A percentile compares a stretch with the other conserved stretches of the same genome.
Conservation (phyloP, 2,797 vertebrate genomes). For the Pangasius mekongensis region DNA sequence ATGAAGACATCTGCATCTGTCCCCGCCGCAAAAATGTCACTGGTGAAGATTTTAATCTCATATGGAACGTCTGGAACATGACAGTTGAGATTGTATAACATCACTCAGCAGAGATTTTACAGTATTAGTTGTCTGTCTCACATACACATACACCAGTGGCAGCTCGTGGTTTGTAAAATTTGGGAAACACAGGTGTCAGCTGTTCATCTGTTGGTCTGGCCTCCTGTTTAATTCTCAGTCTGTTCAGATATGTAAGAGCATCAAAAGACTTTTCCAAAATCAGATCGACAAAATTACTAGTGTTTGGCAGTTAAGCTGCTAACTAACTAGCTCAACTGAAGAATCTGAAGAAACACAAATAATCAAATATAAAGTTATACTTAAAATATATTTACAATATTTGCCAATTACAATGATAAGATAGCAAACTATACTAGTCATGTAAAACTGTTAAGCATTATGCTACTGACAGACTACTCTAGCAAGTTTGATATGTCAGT, state of each 20-base stretch:
- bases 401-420: not conserved
- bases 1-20: constrained; percentile 92
- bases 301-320: not conserved
- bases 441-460: not conserved
- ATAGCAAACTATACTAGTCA: not conserved
- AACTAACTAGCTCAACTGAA: not conserved
- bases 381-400: not conserved
- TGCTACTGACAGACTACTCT: not conserved
- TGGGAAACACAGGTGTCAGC: not conserved
- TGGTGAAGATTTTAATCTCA: constrained; percentile 90
- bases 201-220: not conserved
- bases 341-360: not conserved
- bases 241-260: too few species aligned
- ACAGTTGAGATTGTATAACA: not conserved
- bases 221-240: not conserved
- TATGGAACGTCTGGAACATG: constrained; percentile 88
- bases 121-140: not conserved
- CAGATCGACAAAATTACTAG: not conserved
- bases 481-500: not conserved
- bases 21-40: constrained; percentile 90
- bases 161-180: not conserved
- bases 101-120: not conserved
- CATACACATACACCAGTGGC: not conserved
- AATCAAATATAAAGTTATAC: not conserved
- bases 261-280: not conserved